Conservation (phyloP, 1,140 invertebrate species). For the Dysdera silvatica region DNA sequence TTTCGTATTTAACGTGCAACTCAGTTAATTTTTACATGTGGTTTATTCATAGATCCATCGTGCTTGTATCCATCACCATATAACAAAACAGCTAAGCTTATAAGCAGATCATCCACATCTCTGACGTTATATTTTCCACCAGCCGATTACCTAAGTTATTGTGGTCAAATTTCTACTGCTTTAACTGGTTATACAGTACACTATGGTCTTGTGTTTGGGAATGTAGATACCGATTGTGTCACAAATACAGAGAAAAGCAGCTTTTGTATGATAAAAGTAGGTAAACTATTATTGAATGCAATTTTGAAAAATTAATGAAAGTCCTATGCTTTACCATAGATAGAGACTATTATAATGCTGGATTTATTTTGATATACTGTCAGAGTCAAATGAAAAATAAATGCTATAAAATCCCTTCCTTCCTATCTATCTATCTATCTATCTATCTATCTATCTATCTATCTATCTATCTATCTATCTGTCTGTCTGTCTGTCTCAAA, state of each 20-base stretch:
- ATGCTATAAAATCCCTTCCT: background rate
- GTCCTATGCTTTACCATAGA: no score
- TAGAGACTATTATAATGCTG: no score
- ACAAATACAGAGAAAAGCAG: slow-evolving; percentile 19
- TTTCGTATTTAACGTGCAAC: background rate
- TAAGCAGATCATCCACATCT: slow-evolving; percentile 52
- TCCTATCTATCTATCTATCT: no score
- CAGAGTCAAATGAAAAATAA: no score
- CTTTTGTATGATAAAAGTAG: slow-evolving; percentile 34
- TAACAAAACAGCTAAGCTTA: slow-evolving; percentile 41
- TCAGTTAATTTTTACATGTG: background rate
- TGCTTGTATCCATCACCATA: slow-evolving; percentile 58
- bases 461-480: no score
- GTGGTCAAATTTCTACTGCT: slow-evolving; percentile 55
- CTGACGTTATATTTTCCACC: slow-evolving; percentile 56
- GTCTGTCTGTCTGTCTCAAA: no score
- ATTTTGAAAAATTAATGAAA: no score
- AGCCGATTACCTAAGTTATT: slow-evolving; percentile 50
- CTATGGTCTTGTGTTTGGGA: slow-evolving; percentile 46
- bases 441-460: no score
- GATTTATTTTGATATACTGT: no score
- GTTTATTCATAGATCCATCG: slow-evolving; percentile 43
- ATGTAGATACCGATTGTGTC: slow-evolving; percentile 13
- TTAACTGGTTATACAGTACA: slow-evolving; percentile 60
- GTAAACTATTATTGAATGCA: background rate